These are phyloP conservation scores for Parnassius smintheus DNA, from an alignment of 2,888 invertebrate genomes.

Conservation along the genomic window DNA sequence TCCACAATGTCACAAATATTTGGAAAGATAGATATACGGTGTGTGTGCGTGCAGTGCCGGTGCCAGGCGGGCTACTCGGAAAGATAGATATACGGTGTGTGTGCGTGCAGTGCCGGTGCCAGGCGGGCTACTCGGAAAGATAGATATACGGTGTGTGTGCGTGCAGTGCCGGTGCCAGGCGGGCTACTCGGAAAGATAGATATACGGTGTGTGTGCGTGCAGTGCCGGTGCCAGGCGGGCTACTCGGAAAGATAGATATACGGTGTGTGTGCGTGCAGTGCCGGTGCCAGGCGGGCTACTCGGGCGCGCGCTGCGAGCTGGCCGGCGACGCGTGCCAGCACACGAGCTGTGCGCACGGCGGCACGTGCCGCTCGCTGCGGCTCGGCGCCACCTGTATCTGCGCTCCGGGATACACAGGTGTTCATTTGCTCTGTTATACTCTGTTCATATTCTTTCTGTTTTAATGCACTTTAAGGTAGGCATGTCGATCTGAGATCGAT, in stretches of 20 bases:
- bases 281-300: slow-evolving; percentile 83
- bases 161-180: slow-evolving; percentile 85
- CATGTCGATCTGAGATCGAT: too few relatives aligned
- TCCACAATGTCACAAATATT: too few relatives aligned
- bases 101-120: slow-evolving; percentile 84
- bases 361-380: slow-evolving; percentile 64
- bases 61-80: slow-evolving; percentile 85
- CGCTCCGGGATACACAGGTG: slow-evolving; percentile 41
- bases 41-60: slow-evolving; percentile 80
- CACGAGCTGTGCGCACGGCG: slow-evolving; percentile 84
- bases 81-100: slow-evolving; percentile 44
- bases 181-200: slow-evolving; percentile 84
- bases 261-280: slow-evolving; percentile 78
- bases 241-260: slow-evolving; percentile 81
- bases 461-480: too few relatives aligned
- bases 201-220: slow-evolving; percentile 57
- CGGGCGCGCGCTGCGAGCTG: slow-evolving; percentile 84
- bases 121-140: slow-evolving; percentile 83
- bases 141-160: slow-evolving; percentile 49
- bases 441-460: too few relatives aligned
- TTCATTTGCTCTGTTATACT: slow-evolving; percentile 7
- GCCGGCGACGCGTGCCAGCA: slow-evolving; percentile 58
- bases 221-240: slow-evolving; percentile 85
- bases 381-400: slow-evolving; percentile 43
- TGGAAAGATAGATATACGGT: slow-evolving; percentile 28